A percentile compares a stretch with the other conserved stretches of the same genome.
phyloP scores from a whole-genome alignment of 2,888 invertebrate genomes.

The Crossocerus cetratus region DNA sequence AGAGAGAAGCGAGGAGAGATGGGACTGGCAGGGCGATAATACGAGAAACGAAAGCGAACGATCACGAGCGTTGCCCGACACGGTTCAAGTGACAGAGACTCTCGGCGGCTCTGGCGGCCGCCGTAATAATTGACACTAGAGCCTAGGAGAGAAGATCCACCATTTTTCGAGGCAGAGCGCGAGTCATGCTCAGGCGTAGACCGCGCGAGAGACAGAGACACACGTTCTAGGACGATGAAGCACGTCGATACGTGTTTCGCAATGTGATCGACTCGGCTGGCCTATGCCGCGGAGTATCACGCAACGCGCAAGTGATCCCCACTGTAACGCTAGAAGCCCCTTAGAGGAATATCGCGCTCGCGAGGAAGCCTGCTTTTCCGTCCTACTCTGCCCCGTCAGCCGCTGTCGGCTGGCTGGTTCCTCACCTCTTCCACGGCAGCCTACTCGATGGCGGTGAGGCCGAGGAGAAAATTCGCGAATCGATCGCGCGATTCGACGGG shows the following conservation, averaged over 20 bases:
- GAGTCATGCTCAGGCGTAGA: conserved; percentile 26
- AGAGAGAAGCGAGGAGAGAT: too few relatives aligned
- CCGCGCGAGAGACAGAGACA: neutral
- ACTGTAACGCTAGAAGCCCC: neutral
- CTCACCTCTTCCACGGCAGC: neutral
- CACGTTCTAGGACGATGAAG: conserved; percentile 26
- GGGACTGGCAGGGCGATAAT: neutral
- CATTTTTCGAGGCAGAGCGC: conserved; percentile 50
- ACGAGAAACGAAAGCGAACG: conserved; percentile 3
- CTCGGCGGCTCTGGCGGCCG: conserved; percentile 14
- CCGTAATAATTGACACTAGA: conserved; percentile 34
- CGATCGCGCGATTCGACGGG: conserved; percentile 40
- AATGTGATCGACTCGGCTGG: conserved; percentile 30
- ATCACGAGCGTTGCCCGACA: neutral
- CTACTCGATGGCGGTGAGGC: conserved; percentile 2
- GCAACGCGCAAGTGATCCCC: conserved; percentile 37
- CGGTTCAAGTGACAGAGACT: conserved; percentile 30
- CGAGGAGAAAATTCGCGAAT: conserved; percentile 41
- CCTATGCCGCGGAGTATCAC: conserved; percentile 27
- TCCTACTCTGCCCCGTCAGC: neutral
- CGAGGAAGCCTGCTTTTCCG: neutral
- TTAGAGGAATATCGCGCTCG: conserved; percentile 8
- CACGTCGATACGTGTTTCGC: conserved; percentile 37
- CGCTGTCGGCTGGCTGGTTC: neutral
- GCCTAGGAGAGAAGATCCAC: conserved; percentile 43